Evolutionary conservation across 2,888 invertebrate genomes (phyloP).

Genomic region (Rotaria sp.): DNA sequence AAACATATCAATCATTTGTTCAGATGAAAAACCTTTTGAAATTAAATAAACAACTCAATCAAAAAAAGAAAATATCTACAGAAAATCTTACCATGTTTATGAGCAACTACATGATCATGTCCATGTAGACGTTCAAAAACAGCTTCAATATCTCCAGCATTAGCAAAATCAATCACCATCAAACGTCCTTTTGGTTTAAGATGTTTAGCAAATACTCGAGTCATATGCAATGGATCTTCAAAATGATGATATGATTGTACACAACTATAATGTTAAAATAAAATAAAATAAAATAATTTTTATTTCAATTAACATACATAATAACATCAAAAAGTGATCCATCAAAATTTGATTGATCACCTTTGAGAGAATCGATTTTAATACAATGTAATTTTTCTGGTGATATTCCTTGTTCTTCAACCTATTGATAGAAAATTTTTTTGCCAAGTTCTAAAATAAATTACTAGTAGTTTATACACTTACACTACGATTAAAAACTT

Average conservation of each 20-base stretch:
- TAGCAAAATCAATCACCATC: background rate
- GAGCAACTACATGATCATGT: background rate
- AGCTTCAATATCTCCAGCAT: background rate
- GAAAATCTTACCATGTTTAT: background rate
- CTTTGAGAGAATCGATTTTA: background rate
- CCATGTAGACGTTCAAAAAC: background rate
- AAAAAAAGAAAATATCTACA: background rate
- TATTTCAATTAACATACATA: background rate
- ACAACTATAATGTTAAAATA: background rate
- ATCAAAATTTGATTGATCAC: background rate
- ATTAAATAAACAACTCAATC: too few relatives aligned
- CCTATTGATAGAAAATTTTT: background rate
- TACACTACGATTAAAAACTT: background rate
- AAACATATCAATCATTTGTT: background rate
- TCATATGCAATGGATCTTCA: background rate
- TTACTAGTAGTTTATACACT: background rate
- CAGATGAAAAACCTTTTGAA: background rate
- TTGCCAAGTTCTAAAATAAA: too few relatives aligned
- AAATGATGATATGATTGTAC: background rate
- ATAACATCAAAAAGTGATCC: background rate
- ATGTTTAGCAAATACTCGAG: background rate
- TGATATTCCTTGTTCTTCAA: background rate
- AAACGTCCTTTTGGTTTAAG: background rate
- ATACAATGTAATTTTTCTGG: background rate
- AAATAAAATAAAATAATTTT: background rate